Conservation (phyloP, 1,140 invertebrate species). For the Drosophila persimilis region DNA sequence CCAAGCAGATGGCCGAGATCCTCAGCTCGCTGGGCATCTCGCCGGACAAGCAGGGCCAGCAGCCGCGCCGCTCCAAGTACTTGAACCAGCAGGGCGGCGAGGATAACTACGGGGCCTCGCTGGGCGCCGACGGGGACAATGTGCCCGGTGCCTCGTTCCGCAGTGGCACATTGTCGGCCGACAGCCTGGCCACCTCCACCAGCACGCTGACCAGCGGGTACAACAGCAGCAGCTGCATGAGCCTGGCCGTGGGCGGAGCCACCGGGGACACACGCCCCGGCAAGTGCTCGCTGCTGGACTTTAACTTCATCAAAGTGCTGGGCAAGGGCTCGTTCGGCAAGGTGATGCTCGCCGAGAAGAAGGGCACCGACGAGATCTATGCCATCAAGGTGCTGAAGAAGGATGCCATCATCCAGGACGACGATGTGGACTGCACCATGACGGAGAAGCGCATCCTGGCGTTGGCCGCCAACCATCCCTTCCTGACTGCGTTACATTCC, state of each 20-base stretch:
- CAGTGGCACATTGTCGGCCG: slow-evolving; percentile 61
- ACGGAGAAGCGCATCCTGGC: slow-evolving; percentile 98
- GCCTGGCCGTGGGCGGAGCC: slow-evolving; percentile 49
- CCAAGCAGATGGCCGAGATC: slow-evolving; percentile 97
- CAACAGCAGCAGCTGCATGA: slow-evolving; percentile 71
- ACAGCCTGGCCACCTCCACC: slow-evolving; percentile 67
- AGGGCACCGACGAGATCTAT: slow-evolving; percentile 97
- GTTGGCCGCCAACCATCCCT: slow-evolving; percentile 98
- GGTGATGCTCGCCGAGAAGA: slow-evolving; percentile 98
- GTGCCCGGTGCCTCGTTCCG: slow-evolving; percentile 70
- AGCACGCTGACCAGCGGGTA: slow-evolving; percentile 71
- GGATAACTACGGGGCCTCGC: slow-evolving; percentile 83
- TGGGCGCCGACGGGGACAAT: slow-evolving; percentile 60
- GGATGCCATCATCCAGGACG: slow-evolving; percentile 99
- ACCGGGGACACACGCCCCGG: slow-evolving; percentile 82
- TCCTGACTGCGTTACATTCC: slow-evolving; percentile 98
- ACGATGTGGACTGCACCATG: slow-evolving; percentile 99
- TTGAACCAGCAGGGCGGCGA: slow-evolving; percentile 84
- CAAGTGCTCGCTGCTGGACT: slow-evolving; percentile 92
- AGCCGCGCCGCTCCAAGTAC: slow-evolving; percentile 87
- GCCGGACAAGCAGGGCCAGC: slow-evolving; percentile 91
- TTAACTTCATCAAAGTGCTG: slow-evolving; percentile 98
- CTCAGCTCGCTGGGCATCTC: slow-evolving; percentile 95
- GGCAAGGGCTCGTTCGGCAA: slow-evolving; percentile 99
- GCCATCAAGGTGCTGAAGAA: slow-evolving; percentile 99